These are phyloP conservation scores for Neolamprologus caudopunctatus DNA, from an alignment of 2,113 vertebrate genomes.

Conservation along the genomic window DNA sequence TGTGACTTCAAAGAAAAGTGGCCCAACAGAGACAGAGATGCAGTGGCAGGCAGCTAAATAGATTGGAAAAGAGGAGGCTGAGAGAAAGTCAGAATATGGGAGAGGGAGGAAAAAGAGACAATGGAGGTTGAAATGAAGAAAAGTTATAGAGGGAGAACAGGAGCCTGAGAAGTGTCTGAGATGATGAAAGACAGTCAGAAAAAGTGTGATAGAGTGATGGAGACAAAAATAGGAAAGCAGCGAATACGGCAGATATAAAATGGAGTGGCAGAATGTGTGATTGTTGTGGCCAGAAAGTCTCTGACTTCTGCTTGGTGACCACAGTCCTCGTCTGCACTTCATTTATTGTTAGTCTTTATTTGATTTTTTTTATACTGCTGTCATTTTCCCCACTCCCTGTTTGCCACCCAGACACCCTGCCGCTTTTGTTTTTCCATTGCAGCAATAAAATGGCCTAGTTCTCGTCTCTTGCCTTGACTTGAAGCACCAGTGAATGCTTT, in stretches of 20 bases:
- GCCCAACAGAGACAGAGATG: not conserved
- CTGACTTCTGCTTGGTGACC: slow-evolving; percentile 34
- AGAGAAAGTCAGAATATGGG: not conserved
- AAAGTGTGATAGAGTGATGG: not conserved
- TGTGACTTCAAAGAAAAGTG: not conserved
- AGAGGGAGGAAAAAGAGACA: not conserved
- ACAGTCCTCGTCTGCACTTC: slow-evolving; percentile 33
- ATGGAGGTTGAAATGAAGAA: slow-evolving; percentile 1
- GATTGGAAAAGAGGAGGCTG: not conserved
- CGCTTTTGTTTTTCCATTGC: slow-evolving; percentile 43
- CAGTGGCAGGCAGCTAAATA: not conserved
- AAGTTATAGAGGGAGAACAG: not conserved
- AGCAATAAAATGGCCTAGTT: slow-evolving; percentile 27
- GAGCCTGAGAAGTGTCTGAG: not conserved
- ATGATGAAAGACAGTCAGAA: not conserved
- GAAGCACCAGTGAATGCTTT: not conserved
- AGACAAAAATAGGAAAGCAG: slow-evolving; percentile 10
- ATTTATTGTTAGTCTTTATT: slow-evolving; percentile 50
- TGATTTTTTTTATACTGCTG: slow-evolving; percentile 32
- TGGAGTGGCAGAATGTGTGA: not conserved
- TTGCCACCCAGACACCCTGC: slow-evolving; percentile 31
- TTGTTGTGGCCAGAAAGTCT: slow-evolving; percentile 3
- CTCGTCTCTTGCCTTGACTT: slow-evolving; percentile 4
- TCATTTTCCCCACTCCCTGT: not conserved
- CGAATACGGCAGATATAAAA: not conserved